A percentile compares a stretch with the other conserved stretches of the same genome.
phyloP scores from a whole-genome alignment of 2,113 vertebrate genomes.

The Tachuris rubrigastra region DNA sequence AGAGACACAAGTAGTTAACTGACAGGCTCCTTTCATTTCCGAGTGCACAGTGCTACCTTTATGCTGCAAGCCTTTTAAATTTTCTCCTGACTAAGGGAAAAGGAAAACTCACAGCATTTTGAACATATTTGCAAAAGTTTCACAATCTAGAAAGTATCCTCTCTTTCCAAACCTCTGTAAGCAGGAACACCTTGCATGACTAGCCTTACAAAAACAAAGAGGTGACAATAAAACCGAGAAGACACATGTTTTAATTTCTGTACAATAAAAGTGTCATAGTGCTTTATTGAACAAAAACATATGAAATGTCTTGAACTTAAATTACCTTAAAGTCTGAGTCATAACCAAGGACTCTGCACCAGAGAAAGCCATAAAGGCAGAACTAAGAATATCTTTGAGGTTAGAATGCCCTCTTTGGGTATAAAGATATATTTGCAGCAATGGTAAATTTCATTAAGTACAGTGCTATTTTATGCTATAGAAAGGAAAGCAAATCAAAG shows the following conservation, averaged over 20 bases:
- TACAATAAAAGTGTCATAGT: not conserved
- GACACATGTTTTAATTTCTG: not conserved
- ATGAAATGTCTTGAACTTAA: not conserved
- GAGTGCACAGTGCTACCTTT: not conserved
- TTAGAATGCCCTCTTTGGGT: conserved; percentile 78
- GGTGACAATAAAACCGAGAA: not conserved
- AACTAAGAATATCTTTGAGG: conserved; percentile 42
- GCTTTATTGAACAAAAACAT: not conserved
- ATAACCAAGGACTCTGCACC: not conserved
- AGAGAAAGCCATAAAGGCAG: not conserved
- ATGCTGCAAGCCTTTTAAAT: conserved; percentile 25
- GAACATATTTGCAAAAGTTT: not conserved
- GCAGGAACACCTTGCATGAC: not conserved
- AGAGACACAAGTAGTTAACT: not conserved
- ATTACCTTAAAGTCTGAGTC: conserved; percentile 2
- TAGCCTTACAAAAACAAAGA: not conserved
- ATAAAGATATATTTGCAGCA: conserved; percentile 38
- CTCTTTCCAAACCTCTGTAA: not conserved
- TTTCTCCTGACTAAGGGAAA: not conserved
- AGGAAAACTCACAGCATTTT: not conserved
- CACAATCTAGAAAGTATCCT: not conserved
- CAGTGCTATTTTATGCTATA: not conserved
- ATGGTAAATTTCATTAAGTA: not conserved
- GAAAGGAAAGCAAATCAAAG: not conserved
- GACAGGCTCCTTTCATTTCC: not conserved